Evolutionary conservation across 2,113 vertebrate species (phyloP).

Genomic region (Canis aureus): DNA sequence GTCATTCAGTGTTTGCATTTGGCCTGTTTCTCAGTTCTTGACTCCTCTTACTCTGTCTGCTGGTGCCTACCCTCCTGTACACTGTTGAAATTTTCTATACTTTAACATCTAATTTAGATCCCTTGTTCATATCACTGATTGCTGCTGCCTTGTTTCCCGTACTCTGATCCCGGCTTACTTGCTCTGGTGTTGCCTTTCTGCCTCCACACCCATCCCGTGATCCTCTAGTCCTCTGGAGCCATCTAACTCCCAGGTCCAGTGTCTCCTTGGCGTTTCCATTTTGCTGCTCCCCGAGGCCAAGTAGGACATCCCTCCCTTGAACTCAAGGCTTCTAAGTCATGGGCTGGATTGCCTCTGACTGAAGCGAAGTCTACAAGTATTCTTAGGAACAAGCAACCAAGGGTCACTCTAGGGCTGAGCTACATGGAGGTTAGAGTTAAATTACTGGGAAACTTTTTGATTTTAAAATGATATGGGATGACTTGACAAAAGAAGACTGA

Average conservation of each 20-base stretch:
- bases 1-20: background rate
- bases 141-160: background rate
- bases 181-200: background rate
- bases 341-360: background rate
- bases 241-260: background rate
- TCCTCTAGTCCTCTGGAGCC: no score
- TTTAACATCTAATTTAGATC: accelerated
- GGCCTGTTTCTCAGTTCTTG: background rate
- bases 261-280: background rate
- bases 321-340: background rate
- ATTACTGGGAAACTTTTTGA: background rate
- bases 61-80: accelerated
- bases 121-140: accelerated
- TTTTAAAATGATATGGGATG: background rate
- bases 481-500: background rate
- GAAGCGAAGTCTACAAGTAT: background rate
- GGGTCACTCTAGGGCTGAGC: background rate
- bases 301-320: background rate
- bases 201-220: background rate
- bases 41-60: background rate
- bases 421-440: background rate
- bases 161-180: background rate
- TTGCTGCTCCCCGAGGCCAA: background rate
- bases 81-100: background rate
- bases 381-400: background rate